A percentile compares a stretch with the other conserved stretches of the same genome.
Conservation (phyloP, 2,113 vertebrate genomes). For the Tor tambroides region DNA sequence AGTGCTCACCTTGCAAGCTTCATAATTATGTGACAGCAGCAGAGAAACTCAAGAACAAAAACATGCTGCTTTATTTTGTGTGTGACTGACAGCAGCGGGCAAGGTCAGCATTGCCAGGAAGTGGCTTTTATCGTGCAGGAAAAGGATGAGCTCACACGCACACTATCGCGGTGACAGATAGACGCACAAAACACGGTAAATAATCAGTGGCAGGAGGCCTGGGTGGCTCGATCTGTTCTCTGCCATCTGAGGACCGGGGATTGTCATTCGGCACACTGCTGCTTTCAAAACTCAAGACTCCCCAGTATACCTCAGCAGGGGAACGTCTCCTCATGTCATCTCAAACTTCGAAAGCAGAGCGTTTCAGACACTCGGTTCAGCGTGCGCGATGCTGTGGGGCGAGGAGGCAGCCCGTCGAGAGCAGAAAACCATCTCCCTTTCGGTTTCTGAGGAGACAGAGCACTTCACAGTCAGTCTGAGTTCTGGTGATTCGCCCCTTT, state of each 20-base stretch:
- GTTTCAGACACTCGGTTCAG: slow-evolving; percentile 43
- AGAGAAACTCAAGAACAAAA: neutral
- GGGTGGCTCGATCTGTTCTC: slow-evolving; percentile 1
- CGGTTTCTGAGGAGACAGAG: slow-evolving; percentile 43
- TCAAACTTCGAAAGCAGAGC: slow-evolving; percentile 22
- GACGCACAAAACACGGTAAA: slow-evolving; percentile 22
- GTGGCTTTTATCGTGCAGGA: slow-evolving; percentile 4
- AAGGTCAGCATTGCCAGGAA: slow-evolving; percentile 19
- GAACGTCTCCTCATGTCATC: slow-evolving; percentile 34
- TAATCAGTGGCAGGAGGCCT: neutral
- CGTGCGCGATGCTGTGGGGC: slow-evolving; percentile 18
- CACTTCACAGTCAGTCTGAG: slow-evolving; percentile 69
- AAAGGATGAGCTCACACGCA: neutral
- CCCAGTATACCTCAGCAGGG: slow-evolving; percentile 11
- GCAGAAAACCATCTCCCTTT: slow-evolving; percentile 23
- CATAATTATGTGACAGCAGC: neutral
- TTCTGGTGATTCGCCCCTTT: slow-evolving; percentile 67
- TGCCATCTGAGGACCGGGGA: slow-evolving; percentile 6
- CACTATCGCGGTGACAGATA: neutral
- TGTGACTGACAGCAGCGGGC: neutral
- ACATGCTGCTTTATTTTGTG: neutral
- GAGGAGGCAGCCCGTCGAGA: slow-evolving; percentile 52
- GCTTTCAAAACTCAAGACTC: slow-evolving; percentile 39
- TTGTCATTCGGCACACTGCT: slow-evolving; percentile 48
- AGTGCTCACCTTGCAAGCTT: neutral